phyloP scores from a whole-genome alignment of 1,140 invertebrate genomes.

The Coptotermes formosanus region DNA sequence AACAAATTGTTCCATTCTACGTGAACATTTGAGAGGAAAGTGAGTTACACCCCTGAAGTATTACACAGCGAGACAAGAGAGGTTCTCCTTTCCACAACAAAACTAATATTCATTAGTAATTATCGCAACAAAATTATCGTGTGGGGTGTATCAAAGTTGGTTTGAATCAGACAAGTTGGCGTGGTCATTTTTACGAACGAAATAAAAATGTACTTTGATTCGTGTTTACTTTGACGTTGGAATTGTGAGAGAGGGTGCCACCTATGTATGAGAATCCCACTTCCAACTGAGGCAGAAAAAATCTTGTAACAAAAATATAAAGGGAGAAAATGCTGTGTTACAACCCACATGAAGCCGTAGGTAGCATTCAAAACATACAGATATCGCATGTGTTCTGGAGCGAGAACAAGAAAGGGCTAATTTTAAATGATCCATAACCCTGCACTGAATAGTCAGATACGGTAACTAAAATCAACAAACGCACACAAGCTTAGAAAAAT shows the following conservation, averaged over 20 bases:
- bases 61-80: not conserved
- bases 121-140: constrained; percentile 20
- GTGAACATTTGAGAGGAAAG: no score
- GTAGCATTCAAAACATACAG: not conserved
- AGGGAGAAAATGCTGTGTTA: not conserved
- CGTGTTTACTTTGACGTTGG: constrained; percentile 10
- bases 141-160: constrained; percentile 15
- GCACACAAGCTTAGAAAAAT: no score
- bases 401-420: no score
- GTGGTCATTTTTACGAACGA: constrained; percentile 9
- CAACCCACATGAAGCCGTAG: not conserved
- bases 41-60: not conserved
- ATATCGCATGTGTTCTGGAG: not conserved
- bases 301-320: not conserved
- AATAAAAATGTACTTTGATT: not conserved
- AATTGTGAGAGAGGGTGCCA: not conserved
- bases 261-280: not conserved
- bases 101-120: constrained; percentile 22
- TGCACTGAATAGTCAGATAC: no score
- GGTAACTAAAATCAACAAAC: no score
- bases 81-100: not conserved
- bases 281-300: not conserved
- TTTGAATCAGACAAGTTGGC: constrained; percentile 16
- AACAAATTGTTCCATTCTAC: not conserved
- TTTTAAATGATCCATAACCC: no score